Base-by-base conservation (phyloP, 2,797 vertebrate genomes). In the Hipposideros larvatus region DNA sequence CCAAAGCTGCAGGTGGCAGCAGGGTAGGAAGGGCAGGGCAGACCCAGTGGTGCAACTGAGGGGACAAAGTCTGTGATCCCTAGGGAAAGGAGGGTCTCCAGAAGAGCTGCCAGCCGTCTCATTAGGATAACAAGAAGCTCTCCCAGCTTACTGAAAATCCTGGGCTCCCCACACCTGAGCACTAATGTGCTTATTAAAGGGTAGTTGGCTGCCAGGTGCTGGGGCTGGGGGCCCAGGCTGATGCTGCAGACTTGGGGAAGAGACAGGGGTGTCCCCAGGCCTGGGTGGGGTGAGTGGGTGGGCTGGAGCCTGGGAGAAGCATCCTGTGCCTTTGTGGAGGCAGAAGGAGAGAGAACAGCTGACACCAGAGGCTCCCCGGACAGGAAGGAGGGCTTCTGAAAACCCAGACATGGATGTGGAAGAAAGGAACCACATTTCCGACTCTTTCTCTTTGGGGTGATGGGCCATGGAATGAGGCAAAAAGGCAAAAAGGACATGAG, bases 41-140 rank as follows among this genome's bases (percentile, higher is more conserved):
- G 68, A 34, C 18, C 43, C 53, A 28, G 3, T 0, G 34, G 65
- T 79, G 51, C 61, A 41, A 24, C 5, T 4, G 34, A 83, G 11
- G 31, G 66, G 22, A 63, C n/a, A 21, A 80, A 79, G 74, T n/a
- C 84, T 91, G 26, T 55, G 74, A 59, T 84, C 55, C 63, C 70
- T 53, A 22, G 71, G 66, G 90, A 71, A 68, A 91, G 19, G 53
- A 57, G 51, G 43, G 21, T 61, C 80, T 92, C 85, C n/a, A 46
- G 82, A 59, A 89, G 55, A 51, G 55, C 37, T 53, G 43, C 75
- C 48, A 82, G 90, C 51, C 2, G 0, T 71, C 73, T 93, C 73
- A 14, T 90, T 77, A 73, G 51, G 79, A 16, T 70, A 85, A 86
- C 2, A 37, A 84, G 75, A 71, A 46, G 66, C 90, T 74, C 2